Conservation (phyloP, 1,140 invertebrate genomes). For the Protaetia brevitarsis region DNA sequence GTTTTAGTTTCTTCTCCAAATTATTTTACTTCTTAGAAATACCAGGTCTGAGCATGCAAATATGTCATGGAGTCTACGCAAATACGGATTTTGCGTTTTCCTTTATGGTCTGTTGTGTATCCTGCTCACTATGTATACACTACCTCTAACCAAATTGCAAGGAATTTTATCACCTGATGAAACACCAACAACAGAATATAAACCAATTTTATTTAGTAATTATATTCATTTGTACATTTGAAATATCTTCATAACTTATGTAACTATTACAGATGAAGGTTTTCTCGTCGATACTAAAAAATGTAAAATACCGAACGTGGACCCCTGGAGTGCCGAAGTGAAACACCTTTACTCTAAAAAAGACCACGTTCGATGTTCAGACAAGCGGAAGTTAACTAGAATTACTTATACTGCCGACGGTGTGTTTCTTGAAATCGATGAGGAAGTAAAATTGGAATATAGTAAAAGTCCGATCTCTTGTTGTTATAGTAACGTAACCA, state of each 20-base stretch:
- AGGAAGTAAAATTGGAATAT: neutral
- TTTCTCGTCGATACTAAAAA: conserved; percentile 36
- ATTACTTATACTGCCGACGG: neutral
- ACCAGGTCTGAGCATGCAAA: neutral
- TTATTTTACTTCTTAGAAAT: neutral
- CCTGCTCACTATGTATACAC: neutral
- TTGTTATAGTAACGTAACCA: conserved; percentile 8
- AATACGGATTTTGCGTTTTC: neutral
- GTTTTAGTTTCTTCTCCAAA: neutral
- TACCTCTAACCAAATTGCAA: neutral
- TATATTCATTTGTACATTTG: too few species aligned
- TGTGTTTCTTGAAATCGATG: neutral
- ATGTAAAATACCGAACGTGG: conserved; percentile 40
- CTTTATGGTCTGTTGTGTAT: neutral
- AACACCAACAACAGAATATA: too few species aligned
- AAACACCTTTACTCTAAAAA: conserved; percentile 30
- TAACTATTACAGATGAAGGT: neutral
- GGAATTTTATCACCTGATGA: neutral
- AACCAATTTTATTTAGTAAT: too few species aligned
- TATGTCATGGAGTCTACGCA: neutral
- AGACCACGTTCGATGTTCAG: conserved; percentile 52
- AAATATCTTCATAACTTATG: neutral
- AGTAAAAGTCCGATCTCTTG: neutral
- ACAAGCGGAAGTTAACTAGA: neutral
- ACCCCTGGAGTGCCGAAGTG: conserved; percentile 37